Evolutionary conservation across 1,140 invertebrate genomes (phyloP), one percentile per base, ranked within the genome.

Genomic region (Telenomus remus): DNA sequence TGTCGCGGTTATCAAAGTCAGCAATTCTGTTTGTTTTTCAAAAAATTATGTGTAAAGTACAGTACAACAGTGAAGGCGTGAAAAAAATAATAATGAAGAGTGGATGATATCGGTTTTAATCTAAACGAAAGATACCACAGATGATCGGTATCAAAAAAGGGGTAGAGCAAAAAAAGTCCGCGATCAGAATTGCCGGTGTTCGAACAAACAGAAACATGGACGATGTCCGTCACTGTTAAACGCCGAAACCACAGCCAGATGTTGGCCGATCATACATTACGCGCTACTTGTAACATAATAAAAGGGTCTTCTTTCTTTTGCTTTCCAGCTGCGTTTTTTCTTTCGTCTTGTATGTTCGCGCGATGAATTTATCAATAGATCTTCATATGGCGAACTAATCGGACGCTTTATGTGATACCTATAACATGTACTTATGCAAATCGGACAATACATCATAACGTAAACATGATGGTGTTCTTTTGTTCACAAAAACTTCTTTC

Each of bases 311-410:
- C 44, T 59, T 79, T 51, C 63, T 74, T 27, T 27, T 74, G 65
- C 57, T 60, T 70, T 70, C 51, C 78, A 79, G 78, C 78, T 80
- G 78, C 78, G 61, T 79, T 79, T 79, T 74, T 77, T 69, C 70
- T 72, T 68, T 71, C 69, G 70, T 51, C 70, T 78, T 74, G 66
- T 71, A 70, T 50, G 47, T 76, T 70, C 70, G 71, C 78, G 71
- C 75, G 71, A 51, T 43, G 60, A 75, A 78, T 75, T 78, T 80
- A 80, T 80, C 75, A 80, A 79, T 77, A 70, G 75, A 79, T 79
- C 78, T 78, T 78, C 59, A 53, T 64, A 73, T 76, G 74, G 64
- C 60, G 35, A 76, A 54, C 73, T 80, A 76, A 80, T 79, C 72
- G 73, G 44, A 16, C 66, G 14, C 71, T 71, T 78, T 72, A 61